phyloP scores from a whole-genome alignment of 2,888 invertebrate species.

The Bombyx huttoni region DNA sequence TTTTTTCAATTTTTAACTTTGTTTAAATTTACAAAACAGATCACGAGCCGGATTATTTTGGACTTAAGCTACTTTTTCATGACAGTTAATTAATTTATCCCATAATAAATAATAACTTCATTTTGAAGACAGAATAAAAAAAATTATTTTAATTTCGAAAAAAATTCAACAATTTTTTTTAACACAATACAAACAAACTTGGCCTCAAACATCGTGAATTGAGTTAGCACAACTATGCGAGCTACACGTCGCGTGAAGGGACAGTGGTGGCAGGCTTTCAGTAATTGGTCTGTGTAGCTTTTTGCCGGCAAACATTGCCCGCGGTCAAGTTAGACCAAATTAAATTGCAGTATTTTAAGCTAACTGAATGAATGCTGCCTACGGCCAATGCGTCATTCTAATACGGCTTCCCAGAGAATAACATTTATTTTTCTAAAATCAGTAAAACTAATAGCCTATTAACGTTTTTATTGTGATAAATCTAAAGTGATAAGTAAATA shows the following conservation, averaged over 20 bases:
- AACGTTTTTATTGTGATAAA: background rate
- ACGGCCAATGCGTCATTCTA: too few species aligned
- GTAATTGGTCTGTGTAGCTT: slow-evolving; percentile 67
- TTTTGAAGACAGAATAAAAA: background rate
- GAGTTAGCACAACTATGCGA: slow-evolving; percentile 50
- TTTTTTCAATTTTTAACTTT: too few species aligned
- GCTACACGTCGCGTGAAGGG: slow-evolving; percentile 35
- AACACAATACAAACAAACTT: slow-evolving; percentile 7
- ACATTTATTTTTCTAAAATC: too few species aligned
- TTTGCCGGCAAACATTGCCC: slow-evolving; percentile 44
- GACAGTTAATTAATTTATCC: too few species aligned
- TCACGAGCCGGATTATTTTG: too few species aligned
- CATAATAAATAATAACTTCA: too few species aligned
- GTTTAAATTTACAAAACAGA: too few species aligned
- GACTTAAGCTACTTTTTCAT: too few species aligned
- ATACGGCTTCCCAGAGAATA: too few species aligned
- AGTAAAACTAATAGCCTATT: slow-evolving; percentile 8
- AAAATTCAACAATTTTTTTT: background rate
- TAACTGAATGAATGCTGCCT: slow-evolving; percentile 42
- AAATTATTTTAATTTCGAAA: background rate
- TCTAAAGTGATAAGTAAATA: background rate
- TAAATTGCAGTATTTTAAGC: slow-evolving; percentile 67
- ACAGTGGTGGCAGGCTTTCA: slow-evolving; percentile 22
- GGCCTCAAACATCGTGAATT: slow-evolving; percentile 49
- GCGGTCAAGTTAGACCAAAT: slow-evolving; percentile 63